Percentiles rank a stretch among this genome's conserved stretches.
Conservation (phyloP, 2,797 vertebrate genomes). For the Acridotheres tristis region DNA sequence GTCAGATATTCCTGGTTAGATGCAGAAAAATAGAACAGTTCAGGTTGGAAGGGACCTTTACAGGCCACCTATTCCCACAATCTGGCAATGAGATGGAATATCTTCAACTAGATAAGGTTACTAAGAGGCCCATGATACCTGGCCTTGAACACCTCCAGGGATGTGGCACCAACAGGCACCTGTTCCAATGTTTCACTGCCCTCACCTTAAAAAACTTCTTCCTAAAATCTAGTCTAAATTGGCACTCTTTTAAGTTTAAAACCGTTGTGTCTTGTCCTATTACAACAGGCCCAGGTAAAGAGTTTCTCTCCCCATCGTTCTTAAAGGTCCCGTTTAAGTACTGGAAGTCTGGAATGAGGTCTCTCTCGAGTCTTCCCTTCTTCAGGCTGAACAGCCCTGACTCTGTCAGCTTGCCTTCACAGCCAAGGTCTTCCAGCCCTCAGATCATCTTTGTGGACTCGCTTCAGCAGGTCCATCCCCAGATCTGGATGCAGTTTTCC, state of each 20-base stretch:
- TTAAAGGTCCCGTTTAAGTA: neutral
- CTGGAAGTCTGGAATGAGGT: neutral
- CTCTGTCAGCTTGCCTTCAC: neutral
- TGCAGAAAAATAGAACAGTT: neutral
- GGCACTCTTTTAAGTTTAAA: neutral
- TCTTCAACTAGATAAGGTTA: neutral
- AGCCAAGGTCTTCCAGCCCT: neutral
- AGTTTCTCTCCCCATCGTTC: neutral
- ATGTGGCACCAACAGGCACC: neutral
- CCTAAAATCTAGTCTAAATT: neutral
- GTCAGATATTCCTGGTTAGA: neutral
- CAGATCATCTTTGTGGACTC: neutral
- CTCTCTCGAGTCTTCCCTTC: neutral
- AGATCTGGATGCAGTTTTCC: neutral
- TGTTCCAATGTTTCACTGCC: neutral
- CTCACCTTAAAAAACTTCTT: neutral
- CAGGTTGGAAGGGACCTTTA: neutral
- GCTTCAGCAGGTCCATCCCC: neutral
- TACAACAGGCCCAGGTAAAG: neutral
- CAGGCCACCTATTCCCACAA: neutral
- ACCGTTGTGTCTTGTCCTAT: neutral
- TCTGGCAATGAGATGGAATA: neutral
- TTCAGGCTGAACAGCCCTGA: neutral
- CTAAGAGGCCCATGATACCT: neutral
- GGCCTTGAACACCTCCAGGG: neutral